Conservation (phyloP, 2,888 invertebrate genomes). For the Allolobophora icterica region DNA sequence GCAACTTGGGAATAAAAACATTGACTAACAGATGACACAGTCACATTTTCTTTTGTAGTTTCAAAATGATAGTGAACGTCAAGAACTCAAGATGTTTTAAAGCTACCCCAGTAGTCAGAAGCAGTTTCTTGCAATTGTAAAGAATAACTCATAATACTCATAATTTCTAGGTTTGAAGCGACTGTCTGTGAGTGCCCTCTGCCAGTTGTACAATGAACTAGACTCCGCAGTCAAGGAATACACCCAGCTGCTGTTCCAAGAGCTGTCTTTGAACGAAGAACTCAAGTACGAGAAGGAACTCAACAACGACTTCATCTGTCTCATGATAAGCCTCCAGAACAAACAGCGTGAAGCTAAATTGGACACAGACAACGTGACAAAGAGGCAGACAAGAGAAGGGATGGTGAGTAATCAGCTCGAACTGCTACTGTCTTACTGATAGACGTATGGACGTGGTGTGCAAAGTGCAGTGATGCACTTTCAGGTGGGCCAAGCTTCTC, state of each 20-base stretch:
- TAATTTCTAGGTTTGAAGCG: conserved; percentile 83
- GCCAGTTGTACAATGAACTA: conserved; percentile 84
- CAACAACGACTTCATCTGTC: conserved; percentile 96
- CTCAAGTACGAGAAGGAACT: conserved; percentile 95
- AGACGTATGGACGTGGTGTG: neutral
- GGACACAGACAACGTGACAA: conserved; percentile 78
- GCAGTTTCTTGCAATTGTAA: neutral
- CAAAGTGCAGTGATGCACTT: neutral
- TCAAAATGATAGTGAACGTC: neutral
- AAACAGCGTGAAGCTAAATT: conserved; percentile 88
- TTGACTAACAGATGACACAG: neutral
- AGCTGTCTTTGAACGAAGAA: conserved; percentile 93
- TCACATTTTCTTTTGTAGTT: too few relatives aligned
- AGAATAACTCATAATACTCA: neutral
- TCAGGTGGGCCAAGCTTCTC: neutral
- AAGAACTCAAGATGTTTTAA: neutral
- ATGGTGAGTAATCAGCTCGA: neutral
- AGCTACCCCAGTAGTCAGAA: neutral
- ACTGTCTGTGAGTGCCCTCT: conserved; percentile 85
- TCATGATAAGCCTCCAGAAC: conserved; percentile 92
- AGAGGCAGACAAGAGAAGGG: conserved; percentile 27
- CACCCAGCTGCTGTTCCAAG: conserved; percentile 90
- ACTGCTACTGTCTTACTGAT: neutral
- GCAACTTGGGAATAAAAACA: neutral
- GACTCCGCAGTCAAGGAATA: conserved; percentile 93